Conservation (phyloP, 2,888 invertebrate genomes). For the Tipula helvola region DNA sequence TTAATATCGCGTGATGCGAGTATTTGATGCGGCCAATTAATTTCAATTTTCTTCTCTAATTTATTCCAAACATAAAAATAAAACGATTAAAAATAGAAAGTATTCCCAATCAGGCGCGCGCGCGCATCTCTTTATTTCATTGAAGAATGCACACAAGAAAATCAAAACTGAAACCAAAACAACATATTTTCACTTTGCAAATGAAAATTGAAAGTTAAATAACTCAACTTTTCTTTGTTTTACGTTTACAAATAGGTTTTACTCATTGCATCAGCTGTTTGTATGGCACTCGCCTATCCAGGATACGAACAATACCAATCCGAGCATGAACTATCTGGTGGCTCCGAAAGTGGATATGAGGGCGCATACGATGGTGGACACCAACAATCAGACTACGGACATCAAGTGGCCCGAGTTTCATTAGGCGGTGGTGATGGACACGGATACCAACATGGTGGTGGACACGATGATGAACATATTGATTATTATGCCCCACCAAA, state of each 20-base stretch:
- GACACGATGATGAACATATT: conserved; percentile 41
- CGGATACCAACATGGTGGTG: conserved; percentile 12
- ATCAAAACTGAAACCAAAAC: background rate
- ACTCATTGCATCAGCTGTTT: conserved; percentile 32
- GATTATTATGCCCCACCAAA: conserved; percentile 54
- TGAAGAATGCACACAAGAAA: background rate
- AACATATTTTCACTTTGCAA: background rate
- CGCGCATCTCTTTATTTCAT: background rate
- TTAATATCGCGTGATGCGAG: background rate
- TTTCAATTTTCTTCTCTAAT: background rate
- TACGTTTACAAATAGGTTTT: conserved; percentile 24
- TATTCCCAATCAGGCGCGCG: background rate
- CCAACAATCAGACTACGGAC: conserved; percentile 24
- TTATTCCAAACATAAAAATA: background rate
- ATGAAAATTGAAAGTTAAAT: background rate
- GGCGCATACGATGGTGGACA: conserved; percentile 22
- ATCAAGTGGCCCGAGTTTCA: conserved; percentile 29
- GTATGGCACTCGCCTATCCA: conserved; percentile 32
- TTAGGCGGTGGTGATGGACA: conserved; percentile 21
- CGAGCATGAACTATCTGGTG: conserved; percentile 7
- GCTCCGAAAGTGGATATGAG: conserved; percentile 20
- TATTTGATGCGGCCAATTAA: background rate
- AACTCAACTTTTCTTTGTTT: conserved; percentile 11
- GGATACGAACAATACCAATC: conserved; percentile 30
- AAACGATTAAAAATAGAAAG: background rate